Conservation (phyloP, 2,797 vertebrate species). For the Propithecus perrieri region DNA sequence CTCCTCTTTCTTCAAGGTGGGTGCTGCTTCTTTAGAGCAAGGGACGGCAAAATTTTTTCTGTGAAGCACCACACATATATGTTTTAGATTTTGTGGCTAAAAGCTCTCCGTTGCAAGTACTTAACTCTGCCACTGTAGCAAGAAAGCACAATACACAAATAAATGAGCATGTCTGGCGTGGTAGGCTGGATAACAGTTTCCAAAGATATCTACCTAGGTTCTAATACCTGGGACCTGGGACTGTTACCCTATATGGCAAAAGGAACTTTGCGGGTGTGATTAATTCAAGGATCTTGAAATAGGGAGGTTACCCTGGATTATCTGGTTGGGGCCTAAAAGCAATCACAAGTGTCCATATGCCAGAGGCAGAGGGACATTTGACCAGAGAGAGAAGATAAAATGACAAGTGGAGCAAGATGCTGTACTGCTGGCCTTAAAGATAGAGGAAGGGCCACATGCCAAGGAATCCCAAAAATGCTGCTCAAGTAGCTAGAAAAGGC, state of each 20-base stretch:
- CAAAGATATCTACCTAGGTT: not conserved
- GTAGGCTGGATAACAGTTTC: not conserved
- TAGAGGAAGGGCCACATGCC: not conserved
- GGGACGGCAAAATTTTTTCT: not conserved
- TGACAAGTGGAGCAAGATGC: not conserved
- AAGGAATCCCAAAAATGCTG: not conserved
- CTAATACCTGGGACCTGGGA: not conserved
- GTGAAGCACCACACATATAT: not conserved
- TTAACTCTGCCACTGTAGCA: not conserved
- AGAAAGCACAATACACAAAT: not conserved
- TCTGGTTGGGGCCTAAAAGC: not conserved
- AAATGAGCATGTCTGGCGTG: not conserved
- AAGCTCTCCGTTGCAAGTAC: not conserved
- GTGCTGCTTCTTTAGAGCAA: not conserved
- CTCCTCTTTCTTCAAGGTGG: not conserved
- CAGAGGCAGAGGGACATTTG: not conserved
- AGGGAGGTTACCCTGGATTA: not conserved
- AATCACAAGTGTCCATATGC: not conserved
- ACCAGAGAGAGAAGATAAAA: not conserved
- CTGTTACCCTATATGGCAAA: not conserved
- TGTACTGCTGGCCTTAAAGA: not conserved
- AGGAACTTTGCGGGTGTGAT: not conserved
- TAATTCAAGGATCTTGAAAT: not conserved
- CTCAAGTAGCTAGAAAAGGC: not conserved
- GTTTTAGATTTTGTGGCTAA: not conserved